Conservation (phyloP, 1,140 invertebrate species). For the Metopolophium dirhodum region DNA sequence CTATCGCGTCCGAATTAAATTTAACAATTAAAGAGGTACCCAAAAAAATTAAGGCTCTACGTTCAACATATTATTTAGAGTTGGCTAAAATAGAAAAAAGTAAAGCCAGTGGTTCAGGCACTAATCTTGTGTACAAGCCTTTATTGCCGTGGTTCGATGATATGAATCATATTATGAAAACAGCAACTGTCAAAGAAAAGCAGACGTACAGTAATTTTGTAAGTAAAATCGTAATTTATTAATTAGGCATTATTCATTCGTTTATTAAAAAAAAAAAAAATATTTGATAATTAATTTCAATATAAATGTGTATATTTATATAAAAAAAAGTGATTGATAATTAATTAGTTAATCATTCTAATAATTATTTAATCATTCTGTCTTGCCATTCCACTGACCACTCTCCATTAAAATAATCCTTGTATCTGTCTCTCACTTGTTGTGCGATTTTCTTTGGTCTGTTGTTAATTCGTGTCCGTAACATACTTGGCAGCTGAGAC, state of each 20-base stretch:
- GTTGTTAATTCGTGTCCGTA: not conserved
- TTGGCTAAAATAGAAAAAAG: not conserved
- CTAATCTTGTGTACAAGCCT: not conserved
- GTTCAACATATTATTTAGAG: not conserved
- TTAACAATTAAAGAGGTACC: constrained; percentile 15
- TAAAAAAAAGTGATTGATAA: no score
- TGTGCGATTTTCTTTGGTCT: not conserved
- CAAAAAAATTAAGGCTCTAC: not conserved
- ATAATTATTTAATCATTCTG: not conserved
- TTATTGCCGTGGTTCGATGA: constrained; percentile 8
- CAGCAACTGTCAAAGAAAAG: not conserved
- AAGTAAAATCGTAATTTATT: not conserved
- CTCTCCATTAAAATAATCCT: constrained; percentile 31
- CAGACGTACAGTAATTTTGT: constrained; percentile 2
- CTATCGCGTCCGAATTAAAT: constrained; percentile 3
- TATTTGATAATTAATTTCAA: no score
- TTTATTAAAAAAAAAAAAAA: constrained; percentile 3
- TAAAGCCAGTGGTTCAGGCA: constrained; percentile 6
- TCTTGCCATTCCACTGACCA: constrained; percentile 54
- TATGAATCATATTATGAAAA: not conserved
- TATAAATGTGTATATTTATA: no score
- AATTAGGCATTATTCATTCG: not conserved
- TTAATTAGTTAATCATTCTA: no score
- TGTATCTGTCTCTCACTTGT: constrained; percentile 31
- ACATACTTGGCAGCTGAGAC: constrained; percentile 3